phyloP scores from a whole-genome alignment of 2,888 invertebrate genomes.

The Petrolisthes manimaculis region DNA sequence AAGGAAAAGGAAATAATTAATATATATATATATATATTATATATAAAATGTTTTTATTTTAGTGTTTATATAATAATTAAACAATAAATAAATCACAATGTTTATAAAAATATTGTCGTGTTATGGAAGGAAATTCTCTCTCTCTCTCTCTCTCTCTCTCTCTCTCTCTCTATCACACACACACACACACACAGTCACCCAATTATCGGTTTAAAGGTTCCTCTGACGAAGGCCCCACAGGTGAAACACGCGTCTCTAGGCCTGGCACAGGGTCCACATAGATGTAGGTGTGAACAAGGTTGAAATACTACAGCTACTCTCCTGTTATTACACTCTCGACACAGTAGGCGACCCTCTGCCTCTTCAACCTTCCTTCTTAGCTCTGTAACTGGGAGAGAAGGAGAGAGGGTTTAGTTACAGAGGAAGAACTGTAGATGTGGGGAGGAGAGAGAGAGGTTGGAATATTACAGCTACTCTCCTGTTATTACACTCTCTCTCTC shows the following conservation, averaged over 20 bases:
- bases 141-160: too few relatives aligned
- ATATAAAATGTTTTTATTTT: too few relatives aligned
- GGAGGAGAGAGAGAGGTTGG: neutral
- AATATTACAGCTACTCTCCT: too few relatives aligned
- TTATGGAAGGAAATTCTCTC: too few relatives aligned
- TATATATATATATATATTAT: too few relatives aligned
- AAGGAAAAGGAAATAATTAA: too few relatives aligned
- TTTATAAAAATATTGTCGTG: too few relatives aligned
- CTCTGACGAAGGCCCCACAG: constrained; percentile 84
- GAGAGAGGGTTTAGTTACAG: neutral
- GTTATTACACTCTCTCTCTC: too few relatives aligned
- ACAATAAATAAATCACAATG: too few relatives aligned
- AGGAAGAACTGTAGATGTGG: neutral
- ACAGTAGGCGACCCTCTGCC: constrained; percentile 39
- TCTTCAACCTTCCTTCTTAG: constrained; percentile 5
- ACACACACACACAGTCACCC: too few relatives aligned
- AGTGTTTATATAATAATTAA: too few relatives aligned
- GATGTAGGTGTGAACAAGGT: constrained; percentile 94
- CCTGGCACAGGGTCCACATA: constrained; percentile 90
- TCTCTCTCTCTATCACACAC: too few relatives aligned
- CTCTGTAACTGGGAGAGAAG: constrained; percentile 23
- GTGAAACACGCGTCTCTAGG: constrained; percentile 86
- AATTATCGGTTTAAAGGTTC: constrained; percentile 75
- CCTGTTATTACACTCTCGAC: constrained; percentile 21
- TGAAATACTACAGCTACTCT: constrained; percentile 81